Base-by-base conservation (phyloP, 30 jellyfish, hydroid and myxozoan genomes). In the Phacellophora camtschatica region DNA sequence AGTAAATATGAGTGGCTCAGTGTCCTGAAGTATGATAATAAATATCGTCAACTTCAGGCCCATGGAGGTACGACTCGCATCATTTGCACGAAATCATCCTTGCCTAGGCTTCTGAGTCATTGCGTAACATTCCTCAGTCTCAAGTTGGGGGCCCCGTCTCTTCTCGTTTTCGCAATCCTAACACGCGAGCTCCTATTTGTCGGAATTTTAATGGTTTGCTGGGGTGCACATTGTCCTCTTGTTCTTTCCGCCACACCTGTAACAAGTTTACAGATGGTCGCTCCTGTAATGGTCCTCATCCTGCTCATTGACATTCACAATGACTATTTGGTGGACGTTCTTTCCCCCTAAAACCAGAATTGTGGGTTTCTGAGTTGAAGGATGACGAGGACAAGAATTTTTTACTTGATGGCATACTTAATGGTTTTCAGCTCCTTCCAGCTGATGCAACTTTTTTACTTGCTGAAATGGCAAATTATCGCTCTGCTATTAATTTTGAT, bases 351-450 rank as follows among this genome's bases (percentile, higher is more conserved):
- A 22, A 24, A 16, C 12, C 16, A 32, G 34, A n/a, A 22, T 19
- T 19, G 34, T 56, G 71, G 71, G 24, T 13, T 5, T 4, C 15
- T 2, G 71, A 56, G 71, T 29, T 56, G 34, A 18, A 56, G 41
- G 71, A 29, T 25, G 71, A 56, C 22, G 39, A 24, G n/a, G 71
- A 56, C 24, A 3, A 56, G 51, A 32, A 56, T 12, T 56, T 56
- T 32, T 22, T 56, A 3, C 71, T 56, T 56, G 71, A 56, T 4
- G 71, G 71, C 39, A 29, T 56, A 4, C 34, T 29, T 32, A 56
- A 56, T 29, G 71, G 71, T 56, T 56, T 56, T 13, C 34, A 56
- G 71, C 71, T 56, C 24, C 16, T 56, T 19, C 71, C 71, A 24
- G 39, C 41, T 1, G 24, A 25, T 13, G 16, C 71, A 13, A 24